Percentiles rank a stretch among this genome's conserved stretches.
Conservation (phyloP, 2,888 invertebrate genomes). For the Drosophila sordidula region DNA sequence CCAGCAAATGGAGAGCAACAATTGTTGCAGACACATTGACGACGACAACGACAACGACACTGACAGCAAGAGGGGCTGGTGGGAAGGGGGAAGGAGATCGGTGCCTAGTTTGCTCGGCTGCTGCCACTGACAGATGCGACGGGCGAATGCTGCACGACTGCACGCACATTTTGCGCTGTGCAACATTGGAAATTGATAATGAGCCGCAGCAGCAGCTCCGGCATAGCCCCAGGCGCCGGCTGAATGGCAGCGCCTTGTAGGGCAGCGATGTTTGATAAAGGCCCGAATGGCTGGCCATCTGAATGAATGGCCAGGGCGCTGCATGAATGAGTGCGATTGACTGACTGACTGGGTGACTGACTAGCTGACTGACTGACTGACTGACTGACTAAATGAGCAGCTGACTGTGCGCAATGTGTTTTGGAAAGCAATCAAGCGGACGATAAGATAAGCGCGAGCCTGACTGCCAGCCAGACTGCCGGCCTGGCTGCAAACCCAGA, state of each 20-base stretch:
- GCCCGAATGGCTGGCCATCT: constrained; percentile 30
- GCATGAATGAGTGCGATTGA: constrained; percentile 51
- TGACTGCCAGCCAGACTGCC: too few species aligned
- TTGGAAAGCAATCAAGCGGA: constrained; percentile 70
- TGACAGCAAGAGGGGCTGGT: background rate
- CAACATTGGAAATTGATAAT: constrained; percentile 75
- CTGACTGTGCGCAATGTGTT: constrained; percentile 41
- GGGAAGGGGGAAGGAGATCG: background rate
- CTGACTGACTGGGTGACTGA: too few species aligned
- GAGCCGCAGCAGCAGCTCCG: constrained; percentile 50
- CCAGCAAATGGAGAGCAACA: constrained; percentile 75
- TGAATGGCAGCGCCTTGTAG: constrained; percentile 53
- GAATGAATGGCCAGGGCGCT: constrained; percentile 42
- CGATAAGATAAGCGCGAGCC: constrained; percentile 68
- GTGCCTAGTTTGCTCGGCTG: constrained; percentile 51
- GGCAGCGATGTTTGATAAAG: constrained; percentile 60
- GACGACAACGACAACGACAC: constrained; percentile 40
- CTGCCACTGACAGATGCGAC: constrained; percentile 61
- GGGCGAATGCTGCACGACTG: constrained; percentile 46
- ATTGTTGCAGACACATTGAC: constrained; percentile 81
- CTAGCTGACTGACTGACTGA: constrained; percentile 11
- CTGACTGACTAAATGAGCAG: constrained; percentile 43
- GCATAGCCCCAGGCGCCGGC: constrained; percentile 4
- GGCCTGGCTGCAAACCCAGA: constrained; percentile 32
- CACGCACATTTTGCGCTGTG: constrained; percentile 64